Evolutionary conservation across 1,140 invertebrate genomes (phyloP), one percentile per base, ranked within the genome.

Genomic region (Nylanderia fulva): DNA sequence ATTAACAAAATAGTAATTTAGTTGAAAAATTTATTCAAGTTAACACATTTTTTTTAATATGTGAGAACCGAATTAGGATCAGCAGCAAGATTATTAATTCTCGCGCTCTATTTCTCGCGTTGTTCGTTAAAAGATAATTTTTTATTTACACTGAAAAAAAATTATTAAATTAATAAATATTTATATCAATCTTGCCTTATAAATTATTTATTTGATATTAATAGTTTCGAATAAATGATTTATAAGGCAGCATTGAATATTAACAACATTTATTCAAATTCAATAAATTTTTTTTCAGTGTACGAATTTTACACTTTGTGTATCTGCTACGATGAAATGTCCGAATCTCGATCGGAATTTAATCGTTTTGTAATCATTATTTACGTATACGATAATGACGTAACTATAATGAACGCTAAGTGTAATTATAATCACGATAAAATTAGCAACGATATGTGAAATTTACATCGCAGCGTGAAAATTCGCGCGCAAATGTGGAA

Each of bases 261-360:
- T n/a, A n/a, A n/a, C n/a, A n/a, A n/a, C n/a, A n/a, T n/a, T n/a
- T n/a, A n/a, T n/a, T n/a, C n/a, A n/a, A n/a, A n/a, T n/a, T n/a
- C n/a, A n/a, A n/a, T n/a, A n/a, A n/a, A n/a, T n/a, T n/a, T n/a
- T n/a, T n/a, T n/a, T n/a, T n/a, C n/a, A n/a, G n/a, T n/a, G n/a
- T n/a, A n/a, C n/a, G n/a, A 74, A 42, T 60, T 79, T 36, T 54
- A 29, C 6, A 21, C 8, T 80, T 27, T 29, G 13, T 69, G 21
- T 7, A 48, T 52, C 1, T 1, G 42, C 11, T n/a, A 3, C 15
- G n/a, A n/a, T 74, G 15, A 75, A 60, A 9, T 27, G 1, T 24
- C 6, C n/a, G 29, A 3, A 60, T 42, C 15, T 27, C 0, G 5
- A 60, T 60, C n/a, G 21, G 2, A 18, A 45, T 77, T 58, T 29